A percentile compares a stretch with the other conserved stretches of the same genome.
Evolutionary conservation across 2,113 vertebrate genomes (phyloP).

Genomic region (Mirza zaza): DNA sequence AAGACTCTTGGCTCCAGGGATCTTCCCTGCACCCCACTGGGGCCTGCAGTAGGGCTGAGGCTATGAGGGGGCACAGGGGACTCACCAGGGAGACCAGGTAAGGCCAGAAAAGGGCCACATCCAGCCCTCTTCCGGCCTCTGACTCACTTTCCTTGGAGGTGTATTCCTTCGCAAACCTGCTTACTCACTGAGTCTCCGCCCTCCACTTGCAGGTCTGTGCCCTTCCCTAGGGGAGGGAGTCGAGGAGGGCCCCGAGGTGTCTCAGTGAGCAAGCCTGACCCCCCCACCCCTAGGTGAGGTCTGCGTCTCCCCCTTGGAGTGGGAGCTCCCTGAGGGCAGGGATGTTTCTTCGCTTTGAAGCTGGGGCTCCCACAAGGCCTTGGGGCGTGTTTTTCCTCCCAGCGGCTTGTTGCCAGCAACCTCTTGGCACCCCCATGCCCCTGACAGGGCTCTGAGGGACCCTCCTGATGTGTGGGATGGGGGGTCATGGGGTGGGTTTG

Average conservation of each 20-base stretch:
- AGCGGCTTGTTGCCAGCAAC: not conserved
- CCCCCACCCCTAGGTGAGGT: not conserved
- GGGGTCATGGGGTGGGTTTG: not conserved
- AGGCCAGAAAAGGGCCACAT: not conserved
- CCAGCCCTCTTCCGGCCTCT: conserved; percentile 50
- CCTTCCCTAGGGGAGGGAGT: not conserved
- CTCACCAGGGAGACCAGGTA: not conserved
- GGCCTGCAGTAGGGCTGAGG: not conserved
- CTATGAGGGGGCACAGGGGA: accelerated
- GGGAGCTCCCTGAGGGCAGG: not conserved
- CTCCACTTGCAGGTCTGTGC: not conserved
- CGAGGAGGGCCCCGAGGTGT: not conserved
- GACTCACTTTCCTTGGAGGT: conserved; percentile 57
- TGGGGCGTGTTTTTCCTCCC: not conserved
- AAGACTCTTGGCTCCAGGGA: not conserved
- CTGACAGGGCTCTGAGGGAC: not conserved
- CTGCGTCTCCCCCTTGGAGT: not conserved
- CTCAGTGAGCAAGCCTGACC: not conserved
- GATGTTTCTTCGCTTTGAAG: not conserved
- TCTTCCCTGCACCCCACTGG: not conserved
- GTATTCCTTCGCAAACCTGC: not conserved
- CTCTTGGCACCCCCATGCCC: accelerated
- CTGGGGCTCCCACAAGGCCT: not conserved
- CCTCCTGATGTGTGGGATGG: accelerated
- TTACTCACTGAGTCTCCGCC: conserved; percentile 37